A percentile compares a stretch with the other conserved stretches of the same genome.
These are phyloP conservation scores for Apis laboriosa DNA, from an alignment of 1,140 invertebrate genomes.

Conservation along the genomic window DNA sequence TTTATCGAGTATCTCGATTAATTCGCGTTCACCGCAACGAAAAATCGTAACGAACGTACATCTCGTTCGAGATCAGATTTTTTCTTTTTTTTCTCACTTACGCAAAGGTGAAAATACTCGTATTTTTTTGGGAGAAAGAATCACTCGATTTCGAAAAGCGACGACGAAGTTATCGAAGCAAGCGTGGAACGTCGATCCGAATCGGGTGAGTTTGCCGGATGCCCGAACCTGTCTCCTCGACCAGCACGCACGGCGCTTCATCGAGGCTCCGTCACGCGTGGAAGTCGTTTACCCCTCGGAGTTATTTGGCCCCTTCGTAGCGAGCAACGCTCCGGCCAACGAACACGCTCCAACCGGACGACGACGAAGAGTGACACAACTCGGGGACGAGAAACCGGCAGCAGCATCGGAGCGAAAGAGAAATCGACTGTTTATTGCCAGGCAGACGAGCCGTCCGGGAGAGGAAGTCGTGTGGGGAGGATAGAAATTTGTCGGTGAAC, in stretches of 20 bases:
- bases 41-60: no score
- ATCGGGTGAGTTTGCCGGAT: conserved; percentile 53
- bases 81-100: no score
- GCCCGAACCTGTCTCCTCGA: conserved; percentile 53
- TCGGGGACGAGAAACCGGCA: not conserved
- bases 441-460: not conserved
- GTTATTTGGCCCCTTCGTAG: conserved; percentile 68
- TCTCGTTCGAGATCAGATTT: no score
- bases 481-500: conserved; percentile 4
- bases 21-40: no score
- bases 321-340: conserved; percentile 45
- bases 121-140: not conserved
- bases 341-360: conserved; percentile 28
- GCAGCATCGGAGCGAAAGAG: conserved; percentile 9
- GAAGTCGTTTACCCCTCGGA: conserved; percentile 70
- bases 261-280: conserved; percentile 60
- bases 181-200: conserved; percentile 26
- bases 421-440: conserved; percentile 30
- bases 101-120: no score
- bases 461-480: conserved; percentile 26
- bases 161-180: not conserved
- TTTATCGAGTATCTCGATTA: no score
- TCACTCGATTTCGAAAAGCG: not conserved
- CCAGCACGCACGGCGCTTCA: conserved; percentile 47
- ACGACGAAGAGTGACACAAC: conserved; percentile 41